Percentiles rank a stretch among this genome's conserved stretches.
These are phyloP conservation scores for Semotilus atromaculatus DNA, from an alignment of 2,797 vertebrate species.

Conservation along the genomic window DNA sequence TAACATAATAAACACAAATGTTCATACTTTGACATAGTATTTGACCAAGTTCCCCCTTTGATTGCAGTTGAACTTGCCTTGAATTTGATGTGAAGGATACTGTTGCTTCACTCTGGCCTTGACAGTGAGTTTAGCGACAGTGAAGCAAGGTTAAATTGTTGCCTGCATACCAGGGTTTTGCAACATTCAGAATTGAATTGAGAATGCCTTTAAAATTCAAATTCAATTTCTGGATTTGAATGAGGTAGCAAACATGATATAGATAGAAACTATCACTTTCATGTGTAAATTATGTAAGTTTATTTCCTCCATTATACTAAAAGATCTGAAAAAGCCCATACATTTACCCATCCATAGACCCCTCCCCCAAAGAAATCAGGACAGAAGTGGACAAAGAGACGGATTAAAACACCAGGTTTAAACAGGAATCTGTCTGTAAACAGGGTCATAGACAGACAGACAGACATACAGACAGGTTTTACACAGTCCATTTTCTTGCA, in stretches of 20 bases:
- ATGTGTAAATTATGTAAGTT: too few species aligned
- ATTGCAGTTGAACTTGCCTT: slow-evolving; percentile 40
- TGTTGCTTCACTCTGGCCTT: slow-evolving; percentile 48
- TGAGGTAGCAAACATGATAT: not conserved
- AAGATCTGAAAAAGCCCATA: too few species aligned
- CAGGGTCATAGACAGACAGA: too few species aligned
- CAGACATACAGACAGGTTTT: not conserved
- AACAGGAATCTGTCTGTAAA: too few species aligned
- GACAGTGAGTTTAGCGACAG: slow-evolving; percentile 14
- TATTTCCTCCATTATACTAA: too few species aligned
- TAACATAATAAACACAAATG: not conserved
- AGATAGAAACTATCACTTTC: not conserved
- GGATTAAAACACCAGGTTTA: too few species aligned
- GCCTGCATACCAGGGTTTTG: slow-evolving; percentile 24
- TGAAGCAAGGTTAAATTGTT: slow-evolving; percentile 43
- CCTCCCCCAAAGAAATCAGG: too few species aligned
- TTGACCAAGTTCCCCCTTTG: not conserved
- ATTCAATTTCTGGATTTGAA: not conserved
- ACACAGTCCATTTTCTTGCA: not conserved
- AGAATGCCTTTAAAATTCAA: not conserved
- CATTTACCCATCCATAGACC: too few species aligned
- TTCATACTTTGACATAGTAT: not conserved
- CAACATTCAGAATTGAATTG: not conserved
- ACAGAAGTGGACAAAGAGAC: too few species aligned
- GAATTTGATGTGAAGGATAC: slow-evolving; percentile 44